These are phyloP conservation scores for Diplazon laetatorius DNA, from an alignment of 2,888 invertebrate genomes.

Conservation along the genomic window DNA sequence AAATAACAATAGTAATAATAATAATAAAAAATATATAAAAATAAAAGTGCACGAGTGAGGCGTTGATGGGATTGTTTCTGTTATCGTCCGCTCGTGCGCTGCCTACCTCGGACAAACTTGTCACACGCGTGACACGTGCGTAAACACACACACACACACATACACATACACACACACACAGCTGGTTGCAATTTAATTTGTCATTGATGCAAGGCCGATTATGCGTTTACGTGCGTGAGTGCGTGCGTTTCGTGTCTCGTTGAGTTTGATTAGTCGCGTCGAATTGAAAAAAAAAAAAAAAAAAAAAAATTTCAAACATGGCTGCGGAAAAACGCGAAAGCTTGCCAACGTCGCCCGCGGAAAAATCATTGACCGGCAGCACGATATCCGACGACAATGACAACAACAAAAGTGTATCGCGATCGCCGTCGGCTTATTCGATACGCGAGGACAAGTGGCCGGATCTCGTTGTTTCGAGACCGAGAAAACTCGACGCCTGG, in stretches of 20 bases:
- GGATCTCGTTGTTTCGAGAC: slow-evolving; percentile 80
- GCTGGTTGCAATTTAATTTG: not conserved
- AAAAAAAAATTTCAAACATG: too few relatives aligned
- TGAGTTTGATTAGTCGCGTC: too few relatives aligned
- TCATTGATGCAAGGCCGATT: not conserved
- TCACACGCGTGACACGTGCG: not conserved
- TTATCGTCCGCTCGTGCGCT: slow-evolving; percentile 33
- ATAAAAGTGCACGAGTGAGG: slow-evolving; percentile 24
- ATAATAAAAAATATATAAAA: too few relatives aligned
- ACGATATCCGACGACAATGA: slow-evolving; percentile 83
- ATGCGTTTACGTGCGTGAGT: slow-evolving; percentile 34
- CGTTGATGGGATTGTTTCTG: slow-evolving; percentile 27
- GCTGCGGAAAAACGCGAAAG: slow-evolving; percentile 78
- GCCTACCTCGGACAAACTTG: not conserved
- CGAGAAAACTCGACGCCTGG: slow-evolving; percentile 80
- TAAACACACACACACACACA: not conserved
- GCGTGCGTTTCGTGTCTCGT: slow-evolving; percentile 20
- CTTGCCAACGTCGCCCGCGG: slow-evolving; percentile 81
- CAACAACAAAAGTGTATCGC: slow-evolving; percentile 80
- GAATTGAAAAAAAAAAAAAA: too few relatives aligned
- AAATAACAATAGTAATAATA: too few relatives aligned
- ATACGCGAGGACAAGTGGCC: slow-evolving; percentile 83
- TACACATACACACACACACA: slow-evolving; percentile 8
- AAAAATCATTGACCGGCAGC: slow-evolving; percentile 80
- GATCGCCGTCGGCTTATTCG: slow-evolving; percentile 85